Base-by-base conservation (phyloP, 1,140 invertebrate genomes). In the Pantala flavescens region DNA sequence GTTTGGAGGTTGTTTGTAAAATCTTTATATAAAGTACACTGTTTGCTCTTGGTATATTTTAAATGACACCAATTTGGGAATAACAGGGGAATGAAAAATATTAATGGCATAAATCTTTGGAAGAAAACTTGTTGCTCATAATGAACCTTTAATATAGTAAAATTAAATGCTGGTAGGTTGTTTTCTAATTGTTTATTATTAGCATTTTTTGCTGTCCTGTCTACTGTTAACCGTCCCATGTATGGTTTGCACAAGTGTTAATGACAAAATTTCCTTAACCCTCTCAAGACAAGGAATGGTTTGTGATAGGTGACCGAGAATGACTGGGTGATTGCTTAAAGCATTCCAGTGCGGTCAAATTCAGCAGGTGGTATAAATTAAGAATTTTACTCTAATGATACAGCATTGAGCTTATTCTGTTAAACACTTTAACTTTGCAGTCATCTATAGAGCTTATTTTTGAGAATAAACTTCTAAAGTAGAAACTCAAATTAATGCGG, bases 211-310 rank as follows among this genome's bases (percentile, higher is more conserved):
- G 28, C 49, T 63, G 49, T 63, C 3, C 49, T 63, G 49, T 3
- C 49, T 63, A 63, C 49, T 63, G 49, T 63, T 63, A 63, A 63
- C 49, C 49, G 16, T 63, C 49, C 49, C 49, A 63, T 63, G 49
- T 63, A 63, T 19, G 49, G 49, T 19, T 63, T 63, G 49, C 49
- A 63, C 49, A 63, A 63, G 49, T 63, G 49, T 63, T 63, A 63
- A 63, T 14, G 49, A 63, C n/a, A 63, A 63, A 63, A 63, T 63
- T 63, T 63, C 1, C 12, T 63, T 16, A 63, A 36, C 28, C 28
- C 28, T 36, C 28, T 36, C 28, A 36, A 36, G 28, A 36, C 28
- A 2, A 36, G 28, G 9, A 36, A 36, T 36, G 28, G 28, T 36
- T 36, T 36, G 28, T 36, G 28, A 36, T 36, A 36, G 28, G 28